These are phyloP conservation scores for Agrilus cyanescens DNA, from an alignment of 2,888 invertebrate genomes.

Conservation along the genomic window DNA sequence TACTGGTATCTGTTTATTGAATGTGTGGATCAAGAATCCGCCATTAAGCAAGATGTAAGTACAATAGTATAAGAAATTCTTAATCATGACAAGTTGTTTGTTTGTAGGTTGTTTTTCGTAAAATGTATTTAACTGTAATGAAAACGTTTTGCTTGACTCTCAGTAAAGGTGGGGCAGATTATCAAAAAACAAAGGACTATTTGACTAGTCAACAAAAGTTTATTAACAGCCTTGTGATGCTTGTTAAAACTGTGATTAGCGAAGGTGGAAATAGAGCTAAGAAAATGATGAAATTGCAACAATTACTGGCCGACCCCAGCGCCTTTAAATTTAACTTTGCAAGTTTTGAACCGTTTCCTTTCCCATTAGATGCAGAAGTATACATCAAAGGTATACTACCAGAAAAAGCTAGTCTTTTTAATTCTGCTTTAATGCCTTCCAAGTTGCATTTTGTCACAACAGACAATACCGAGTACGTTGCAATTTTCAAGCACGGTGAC, in stretches of 20 bases:
- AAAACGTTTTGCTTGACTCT: slow-evolving; percentile 68
- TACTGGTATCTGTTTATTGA: slow-evolving; percentile 96
- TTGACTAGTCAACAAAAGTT: slow-evolving; percentile 80
- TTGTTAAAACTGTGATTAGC: slow-evolving; percentile 78
- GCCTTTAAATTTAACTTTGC: slow-evolving; percentile 76
- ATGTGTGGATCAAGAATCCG: slow-evolving; percentile 75
- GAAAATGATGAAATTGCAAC: slow-evolving; percentile 83
- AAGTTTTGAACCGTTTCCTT: slow-evolving; percentile 83
- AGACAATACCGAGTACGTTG: slow-evolving; percentile 74
- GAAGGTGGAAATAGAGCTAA: slow-evolving; percentile 86
- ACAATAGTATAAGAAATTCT: slow-evolving; percentile 20
- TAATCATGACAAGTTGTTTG: not conserved
- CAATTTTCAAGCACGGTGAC: slow-evolving; percentile 97
- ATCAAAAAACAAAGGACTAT: slow-evolving; percentile 63
- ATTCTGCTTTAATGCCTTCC: slow-evolving; percentile 93
- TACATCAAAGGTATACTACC: slow-evolving; percentile 80
- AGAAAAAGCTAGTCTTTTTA: slow-evolving; percentile 85
- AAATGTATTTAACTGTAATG: slow-evolving; percentile 86
- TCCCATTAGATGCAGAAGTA: slow-evolving; percentile 88
- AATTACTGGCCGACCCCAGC: slow-evolving; percentile 69
- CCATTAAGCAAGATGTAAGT: slow-evolving; percentile 53
- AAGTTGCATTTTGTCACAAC: slow-evolving; percentile 77
- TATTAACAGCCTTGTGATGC: slow-evolving; percentile 77
- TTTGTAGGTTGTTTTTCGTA: slow-evolving; percentile 38
- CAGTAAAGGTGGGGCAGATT: slow-evolving; percentile 55